Evolutionary conservation across 2,888 invertebrate species (phyloP).

Genomic region (Toxonevra muliebris): DNA sequence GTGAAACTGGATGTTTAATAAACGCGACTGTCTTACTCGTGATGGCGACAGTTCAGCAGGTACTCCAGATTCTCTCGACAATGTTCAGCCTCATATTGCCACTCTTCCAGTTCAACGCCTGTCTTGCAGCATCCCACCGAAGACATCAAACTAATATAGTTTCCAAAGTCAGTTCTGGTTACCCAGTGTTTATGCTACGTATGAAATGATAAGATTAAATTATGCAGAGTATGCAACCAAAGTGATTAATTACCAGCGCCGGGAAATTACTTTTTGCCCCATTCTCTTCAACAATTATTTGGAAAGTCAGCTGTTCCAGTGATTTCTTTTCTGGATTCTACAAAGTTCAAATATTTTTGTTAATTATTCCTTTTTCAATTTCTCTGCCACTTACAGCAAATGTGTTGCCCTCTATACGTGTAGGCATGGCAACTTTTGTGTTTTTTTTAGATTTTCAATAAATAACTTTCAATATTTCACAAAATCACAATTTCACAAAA

Average conservation of each 20-base stretch:
- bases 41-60: constrained; percentile 73
- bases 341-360: background rate
- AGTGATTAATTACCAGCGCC: constrained; percentile 71
- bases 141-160: constrained; percentile 51
- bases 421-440: constrained; percentile 11
- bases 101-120: constrained; percentile 72
- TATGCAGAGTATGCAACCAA: constrained; percentile 9
- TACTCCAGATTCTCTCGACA: constrained; percentile 75
- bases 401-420: background rate
- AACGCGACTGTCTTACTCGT: constrained; percentile 60
- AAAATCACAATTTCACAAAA: background rate
- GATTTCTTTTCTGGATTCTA: constrained; percentile 41
- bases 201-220: background rate
- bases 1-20: too few relatives aligned
- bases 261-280: constrained; percentile 67
- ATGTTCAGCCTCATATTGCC: constrained; percentile 72
- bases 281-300: constrained; percentile 65
- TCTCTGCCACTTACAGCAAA: constrained; percentile 1
- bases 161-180: constrained; percentile 45
- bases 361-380: background rate
- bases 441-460: background rate
- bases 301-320: constrained; percentile 36
- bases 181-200: constrained; percentile 53
- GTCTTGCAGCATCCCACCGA: constrained; percentile 66
- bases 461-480: constrained; percentile 3